Evolutionary conservation across 1,140 invertebrate genomes (phyloP), one percentile per base, ranked within the genome.

Genomic region (Drosophila oshimai): DNA sequence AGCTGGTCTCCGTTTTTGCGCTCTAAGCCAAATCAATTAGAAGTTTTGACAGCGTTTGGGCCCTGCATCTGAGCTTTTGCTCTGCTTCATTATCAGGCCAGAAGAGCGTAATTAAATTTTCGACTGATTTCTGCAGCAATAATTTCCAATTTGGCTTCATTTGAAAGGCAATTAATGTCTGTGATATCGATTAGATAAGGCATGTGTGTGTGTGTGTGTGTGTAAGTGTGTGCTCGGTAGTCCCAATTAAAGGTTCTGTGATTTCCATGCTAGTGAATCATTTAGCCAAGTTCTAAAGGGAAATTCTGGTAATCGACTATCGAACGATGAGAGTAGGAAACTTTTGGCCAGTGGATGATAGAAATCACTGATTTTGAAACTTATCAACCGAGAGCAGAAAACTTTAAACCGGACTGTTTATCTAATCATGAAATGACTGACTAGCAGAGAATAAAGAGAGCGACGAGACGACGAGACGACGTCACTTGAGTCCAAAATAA

Each of bases 11-110:
- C 26, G 13, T 5, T 34, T 69, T 51, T 15, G 44, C 7, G 69
- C 57, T 75, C 67, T 64, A 71, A 84, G 79, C 79, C 65, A 86
- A 86, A 84, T 84, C 80, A 84, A 84, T 84, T 86, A 86, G 80
- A 84, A 84, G 71, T 84, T 84, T 84, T 80, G 75, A 75, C 70
- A 74, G 75, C 75, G 54, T 34, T 70, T 86, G 75, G 42, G 55
- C 47, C 47, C 55, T 86, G 70, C 64, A 61, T 28, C 41, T 44
- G 41, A 29, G 9, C 29, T 36, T 42, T 17, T 9, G 9, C n/a
- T 1, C 1, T 9, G 6, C 24, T 33, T 12, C 50, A 28, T 61
- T 24, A 55, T 54, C 37, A 10, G 7, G 13, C 22, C 10, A 36
- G 45, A 29, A 51, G 53, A 47, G 72, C 62, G 79, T 79, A 84